Percentiles rank a stretch among this genome's conserved stretches.
Conservation (phyloP, 2,888 invertebrate species). For the Drosophila emarginata region DNA sequence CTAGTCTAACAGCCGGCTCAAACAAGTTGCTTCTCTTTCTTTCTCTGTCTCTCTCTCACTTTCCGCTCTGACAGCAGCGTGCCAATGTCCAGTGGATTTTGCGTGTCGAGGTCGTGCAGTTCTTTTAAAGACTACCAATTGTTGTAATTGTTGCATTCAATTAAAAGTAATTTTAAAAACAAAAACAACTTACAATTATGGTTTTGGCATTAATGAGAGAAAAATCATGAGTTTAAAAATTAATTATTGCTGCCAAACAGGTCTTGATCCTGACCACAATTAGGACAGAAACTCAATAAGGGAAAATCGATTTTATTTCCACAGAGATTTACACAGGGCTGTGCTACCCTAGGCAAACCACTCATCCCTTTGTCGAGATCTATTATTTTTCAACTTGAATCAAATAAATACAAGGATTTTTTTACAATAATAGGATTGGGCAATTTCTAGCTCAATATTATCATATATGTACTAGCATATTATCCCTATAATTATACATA, state of each 20-base stretch:
- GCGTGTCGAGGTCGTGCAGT: conserved; percentile 77
- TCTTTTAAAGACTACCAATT: conserved; percentile 43
- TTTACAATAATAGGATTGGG: no score
- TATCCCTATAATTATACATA: no score
- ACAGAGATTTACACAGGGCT: no score
- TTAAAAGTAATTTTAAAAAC: conserved; percentile 66
- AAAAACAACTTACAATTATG: conserved; percentile 53
- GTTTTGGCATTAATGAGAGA: conserved; percentile 44
- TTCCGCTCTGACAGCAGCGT: conserved; percentile 33
- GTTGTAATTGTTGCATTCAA: conserved; percentile 62
- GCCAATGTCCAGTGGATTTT: conserved; percentile 67
- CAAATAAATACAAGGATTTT: no score
- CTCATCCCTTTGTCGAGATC: no score
- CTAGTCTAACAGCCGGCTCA: conserved; percentile 22
- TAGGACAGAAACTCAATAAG: not conserved
- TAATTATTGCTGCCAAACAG: conserved; percentile 44
- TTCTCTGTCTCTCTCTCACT: conserved; percentile 8
- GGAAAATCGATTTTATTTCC: not conserved
- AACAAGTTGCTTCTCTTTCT: conserved; percentile 19
- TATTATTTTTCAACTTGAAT: no score
- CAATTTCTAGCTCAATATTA: no score
- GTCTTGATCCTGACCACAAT: conserved; percentile 9
- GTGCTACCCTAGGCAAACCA: no score
- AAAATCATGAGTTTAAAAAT: conserved; percentile 70
- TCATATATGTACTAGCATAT: no score